Conservation (phyloP, 2,797 vertebrate genomes). For the Microhierax caerulescens region DNA sequence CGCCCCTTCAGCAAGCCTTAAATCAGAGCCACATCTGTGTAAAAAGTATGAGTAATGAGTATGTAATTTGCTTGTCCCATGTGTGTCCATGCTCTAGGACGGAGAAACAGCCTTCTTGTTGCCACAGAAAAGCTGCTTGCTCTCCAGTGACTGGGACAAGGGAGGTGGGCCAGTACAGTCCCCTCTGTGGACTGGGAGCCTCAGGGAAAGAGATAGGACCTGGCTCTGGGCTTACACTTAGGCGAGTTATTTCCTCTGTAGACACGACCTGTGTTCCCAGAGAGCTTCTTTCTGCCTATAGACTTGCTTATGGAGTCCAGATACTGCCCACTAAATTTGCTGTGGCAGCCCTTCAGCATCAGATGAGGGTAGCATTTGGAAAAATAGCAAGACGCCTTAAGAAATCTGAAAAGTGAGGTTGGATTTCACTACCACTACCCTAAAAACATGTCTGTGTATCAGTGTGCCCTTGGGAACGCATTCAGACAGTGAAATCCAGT, state of each 20-base stretch:
- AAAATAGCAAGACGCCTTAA: neutral
- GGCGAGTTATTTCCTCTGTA: neutral
- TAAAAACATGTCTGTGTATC: neutral
- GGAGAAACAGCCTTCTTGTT: neutral
- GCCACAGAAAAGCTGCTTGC: neutral
- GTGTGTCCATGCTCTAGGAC: rapidly evolving
- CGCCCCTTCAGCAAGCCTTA: neutral
- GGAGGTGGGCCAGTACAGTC: neutral
- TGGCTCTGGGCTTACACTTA: neutral
- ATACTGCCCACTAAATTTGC: neutral
- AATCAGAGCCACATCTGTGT: neutral
- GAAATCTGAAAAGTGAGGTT: neutral
- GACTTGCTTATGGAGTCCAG: neutral
- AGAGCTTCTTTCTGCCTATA: neutral
- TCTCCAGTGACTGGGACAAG: neutral
- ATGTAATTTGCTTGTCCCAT: neutral
- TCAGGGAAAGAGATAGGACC: neutral
- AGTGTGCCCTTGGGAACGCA: neutral
- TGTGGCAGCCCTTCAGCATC: neutral
- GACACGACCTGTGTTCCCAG: neutral
- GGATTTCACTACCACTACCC: neutral
- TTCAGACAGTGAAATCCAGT: neutral
- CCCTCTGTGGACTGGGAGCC: neutral
- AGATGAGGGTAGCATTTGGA: neutral
- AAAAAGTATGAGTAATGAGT: neutral